Percentiles rank a stretch among this genome's conserved stretches.
These are phyloP conservation scores for Xestia xanthographa DNA, from an alignment of 2,888 invertebrate genomes.

Conservation along the genomic window DNA sequence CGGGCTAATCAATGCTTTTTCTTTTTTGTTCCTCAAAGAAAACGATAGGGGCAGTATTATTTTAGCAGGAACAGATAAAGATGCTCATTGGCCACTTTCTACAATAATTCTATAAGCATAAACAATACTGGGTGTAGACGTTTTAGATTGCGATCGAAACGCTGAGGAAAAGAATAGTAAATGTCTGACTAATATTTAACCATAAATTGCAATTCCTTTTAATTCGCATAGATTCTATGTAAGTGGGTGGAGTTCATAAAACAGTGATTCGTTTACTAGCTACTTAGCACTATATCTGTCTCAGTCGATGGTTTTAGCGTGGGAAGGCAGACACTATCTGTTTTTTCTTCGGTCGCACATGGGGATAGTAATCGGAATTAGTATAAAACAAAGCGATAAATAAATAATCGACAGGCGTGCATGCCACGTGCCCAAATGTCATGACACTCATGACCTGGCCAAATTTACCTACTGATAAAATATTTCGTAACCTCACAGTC, in stretches of 20 bases:
- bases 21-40: not conserved
- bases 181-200: not conserved
- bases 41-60: not conserved
- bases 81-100: not conserved
- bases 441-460: slow-evolving; percentile 32
- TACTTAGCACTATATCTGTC: slow-evolving; percentile 12
- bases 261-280: slow-evolving; percentile 11
- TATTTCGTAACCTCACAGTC: slow-evolving; percentile 4
- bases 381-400: slow-evolving; percentile 28
- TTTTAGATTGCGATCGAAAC: not conserved
- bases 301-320: slow-evolving; percentile 30
- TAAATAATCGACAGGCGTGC: slow-evolving; percentile 3
- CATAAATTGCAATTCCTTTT: not conserved
- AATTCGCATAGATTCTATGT: not conserved
- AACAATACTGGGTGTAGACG: not conserved
- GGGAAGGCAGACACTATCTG: slow-evolving; percentile 49
- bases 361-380: slow-evolving; percentile 17
- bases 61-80: not conserved
- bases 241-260: slow-evolving; percentile 23
- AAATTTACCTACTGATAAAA: slow-evolving; percentile 5
- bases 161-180: not conserved
- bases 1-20: no score
- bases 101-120: not conserved
- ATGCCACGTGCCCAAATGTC: slow-evolving; percentile 2
- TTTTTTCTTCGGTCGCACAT: slow-evolving; percentile 41